Percentiles rank a stretch among this genome's conserved stretches.
phyloP scores from a whole-genome alignment of 1,140 invertebrate genomes.

The Medauroidea extradentata region DNA sequence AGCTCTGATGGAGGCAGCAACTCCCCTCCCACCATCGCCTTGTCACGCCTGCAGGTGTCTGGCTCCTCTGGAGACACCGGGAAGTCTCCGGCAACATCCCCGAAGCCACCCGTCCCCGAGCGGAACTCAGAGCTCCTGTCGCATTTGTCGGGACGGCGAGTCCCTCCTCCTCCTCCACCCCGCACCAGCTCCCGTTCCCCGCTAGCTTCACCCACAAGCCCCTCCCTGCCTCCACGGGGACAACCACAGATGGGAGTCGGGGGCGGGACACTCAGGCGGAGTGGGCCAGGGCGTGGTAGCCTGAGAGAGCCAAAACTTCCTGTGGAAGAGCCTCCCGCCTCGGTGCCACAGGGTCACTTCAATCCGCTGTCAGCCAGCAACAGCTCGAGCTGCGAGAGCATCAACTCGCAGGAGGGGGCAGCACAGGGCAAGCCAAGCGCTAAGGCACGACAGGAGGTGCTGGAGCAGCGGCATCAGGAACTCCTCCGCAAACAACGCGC shows the following conservation, averaged over 20 bases:
- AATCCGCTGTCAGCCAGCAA: conserved; percentile 51
- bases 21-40: conserved; percentile 49
- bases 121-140: conserved; percentile 65
- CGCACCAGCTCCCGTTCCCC: conserved; percentile 77
- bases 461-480: conserved; percentile 82
- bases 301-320: conserved; percentile 33
- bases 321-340: not conserved
- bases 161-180: conserved; percentile 81
- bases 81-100: conserved; percentile 37
- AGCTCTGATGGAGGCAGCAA: conserved; percentile 60
- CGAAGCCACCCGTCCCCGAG: conserved; percentile 72
- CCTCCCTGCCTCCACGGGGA: conserved; percentile 50
- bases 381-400: conserved; percentile 66
- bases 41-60: conserved; percentile 13
- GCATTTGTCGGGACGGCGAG: conserved; percentile 59
- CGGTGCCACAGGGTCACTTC: conserved; percentile 15
- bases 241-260: conserved; percentile 22
- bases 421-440: conserved; percentile 35
- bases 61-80: not conserved
- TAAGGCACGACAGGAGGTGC: conserved; percentile 62
- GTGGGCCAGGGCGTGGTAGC: conserved; percentile 33
- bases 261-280: conserved; percentile 25
- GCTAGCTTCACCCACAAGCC: conserved; percentile 70
- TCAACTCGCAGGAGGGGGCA: conserved; percentile 67
- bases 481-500: conserved; percentile 78